Evolutionary conservation across 2,113 vertebrate species (phyloP).

Genomic region (Esox niger): DNA sequence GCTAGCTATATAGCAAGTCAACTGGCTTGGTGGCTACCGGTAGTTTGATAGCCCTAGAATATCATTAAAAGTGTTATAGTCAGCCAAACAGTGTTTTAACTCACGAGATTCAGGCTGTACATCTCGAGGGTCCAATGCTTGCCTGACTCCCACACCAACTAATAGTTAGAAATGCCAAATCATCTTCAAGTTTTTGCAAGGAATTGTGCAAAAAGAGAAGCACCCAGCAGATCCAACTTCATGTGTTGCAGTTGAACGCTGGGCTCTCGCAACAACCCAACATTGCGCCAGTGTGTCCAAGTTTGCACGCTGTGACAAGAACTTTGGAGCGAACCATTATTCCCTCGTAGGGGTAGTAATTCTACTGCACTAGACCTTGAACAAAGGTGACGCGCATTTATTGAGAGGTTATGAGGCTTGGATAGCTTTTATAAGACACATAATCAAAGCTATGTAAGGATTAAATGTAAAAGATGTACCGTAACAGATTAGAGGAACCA

Average conservation of each 20-base stretch:
- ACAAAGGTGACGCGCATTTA: background rate
- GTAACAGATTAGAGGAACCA: background rate
- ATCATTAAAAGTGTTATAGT: background rate
- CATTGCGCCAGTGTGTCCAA: background rate
- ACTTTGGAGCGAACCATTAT: background rate
- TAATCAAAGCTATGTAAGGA: no score
- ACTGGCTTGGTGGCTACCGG: background rate
- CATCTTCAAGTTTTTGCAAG: constrained; percentile 33
- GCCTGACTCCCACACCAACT: constrained; percentile 6
- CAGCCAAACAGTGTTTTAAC: constrained; percentile 24
- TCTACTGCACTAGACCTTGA: background rate
- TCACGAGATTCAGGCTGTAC: constrained; percentile 54
- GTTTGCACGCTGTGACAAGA: background rate
- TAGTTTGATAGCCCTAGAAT: background rate
- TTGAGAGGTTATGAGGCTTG: background rate
- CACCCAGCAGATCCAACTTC: constrained; percentile 14
- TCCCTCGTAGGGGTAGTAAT: background rate
- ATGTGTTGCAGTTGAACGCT: constrained; percentile 16
- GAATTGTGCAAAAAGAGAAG: constrained; percentile 25
- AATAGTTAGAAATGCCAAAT: constrained; percentile 29
- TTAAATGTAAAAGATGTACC: background rate
- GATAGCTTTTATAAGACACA: background rate
- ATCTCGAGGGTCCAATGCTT: constrained; percentile 10
- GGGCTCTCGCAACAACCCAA: background rate
- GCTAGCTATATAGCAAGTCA: no score